Conservation (phyloP, 2,888 invertebrate species). For the Lordiphosa fenestrarum region DNA sequence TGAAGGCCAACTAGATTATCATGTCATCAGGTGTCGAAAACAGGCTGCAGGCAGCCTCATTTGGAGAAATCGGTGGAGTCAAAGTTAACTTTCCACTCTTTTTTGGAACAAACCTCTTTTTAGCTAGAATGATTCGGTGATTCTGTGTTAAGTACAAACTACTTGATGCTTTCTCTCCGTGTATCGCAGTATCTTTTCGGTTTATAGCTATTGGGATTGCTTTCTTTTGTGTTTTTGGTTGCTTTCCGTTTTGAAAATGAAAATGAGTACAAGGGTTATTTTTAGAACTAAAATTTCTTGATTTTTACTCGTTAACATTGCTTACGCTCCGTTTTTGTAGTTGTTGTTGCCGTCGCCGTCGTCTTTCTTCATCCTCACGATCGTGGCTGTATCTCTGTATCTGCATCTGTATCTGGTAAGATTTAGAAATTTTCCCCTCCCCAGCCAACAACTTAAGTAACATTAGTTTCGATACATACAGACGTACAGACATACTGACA, state of each 20-base stretch:
- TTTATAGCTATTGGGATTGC: slow-evolving; percentile 66
- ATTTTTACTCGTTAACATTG: slow-evolving; percentile 72
- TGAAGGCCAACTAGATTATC: no score
- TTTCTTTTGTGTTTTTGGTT: slow-evolving; percentile 41
- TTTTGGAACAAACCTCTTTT: no score
- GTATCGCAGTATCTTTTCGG: slow-evolving; percentile 53
- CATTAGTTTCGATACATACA: slow-evolving; percentile 53
- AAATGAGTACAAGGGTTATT: slow-evolving; percentile 74
- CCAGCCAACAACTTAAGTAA: slow-evolving; percentile 53
- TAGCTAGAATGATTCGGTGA: no score
- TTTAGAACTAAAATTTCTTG: slow-evolving; percentile 71
- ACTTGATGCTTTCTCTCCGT: slow-evolving; percentile 14
- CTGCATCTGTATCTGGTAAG: slow-evolving; percentile 40
- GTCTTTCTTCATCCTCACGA: slow-evolving; percentile 33
- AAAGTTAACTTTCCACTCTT: no score
- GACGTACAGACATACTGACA: slow-evolving; percentile 29
- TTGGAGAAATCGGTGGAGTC: no score
- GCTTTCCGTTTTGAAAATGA: slow-evolving; percentile 55
- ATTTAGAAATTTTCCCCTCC: slow-evolving; percentile 27
- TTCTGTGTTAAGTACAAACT: no score
- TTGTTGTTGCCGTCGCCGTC: slow-evolving; percentile 32
- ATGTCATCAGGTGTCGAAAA: no score
- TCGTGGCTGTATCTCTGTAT: slow-evolving; percentile 36
- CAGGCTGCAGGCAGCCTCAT: no score
- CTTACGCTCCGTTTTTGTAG: slow-evolving; percentile 63